Percentiles rank a stretch among this genome's conserved stretches.
These are phyloP conservation scores for Megaptera novaeangliae DNA, from an alignment of 2,113 vertebrate genomes.

Conservation along the genomic window DNA sequence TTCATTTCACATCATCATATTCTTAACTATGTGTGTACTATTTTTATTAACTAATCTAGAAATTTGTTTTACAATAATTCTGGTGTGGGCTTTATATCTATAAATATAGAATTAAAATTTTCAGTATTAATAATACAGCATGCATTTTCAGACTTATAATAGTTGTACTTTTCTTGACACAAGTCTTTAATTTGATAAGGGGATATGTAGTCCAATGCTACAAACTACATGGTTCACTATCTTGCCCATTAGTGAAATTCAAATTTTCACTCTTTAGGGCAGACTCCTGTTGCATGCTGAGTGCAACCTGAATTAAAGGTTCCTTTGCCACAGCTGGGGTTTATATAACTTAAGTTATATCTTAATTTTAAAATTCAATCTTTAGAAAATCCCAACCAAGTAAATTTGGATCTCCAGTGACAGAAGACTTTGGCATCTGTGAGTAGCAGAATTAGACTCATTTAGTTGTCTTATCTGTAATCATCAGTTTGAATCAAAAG, in stretches of 20 bases:
- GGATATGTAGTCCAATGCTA: neutral
- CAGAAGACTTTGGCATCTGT: neutral
- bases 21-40: neutral
- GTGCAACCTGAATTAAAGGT: neutral
- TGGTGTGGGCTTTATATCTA: neutral
- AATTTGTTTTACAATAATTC: neutral
- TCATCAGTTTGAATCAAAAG: neutral
- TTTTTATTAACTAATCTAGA: neutral
- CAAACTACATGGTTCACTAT: neutral
- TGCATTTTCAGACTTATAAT: neutral
- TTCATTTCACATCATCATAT: neutral
- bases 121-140: neutral
- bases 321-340: neutral
- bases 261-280: neutral
- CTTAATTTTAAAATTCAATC: neutral
- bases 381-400: neutral
- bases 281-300: neutral
- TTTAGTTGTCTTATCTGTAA: neutral
- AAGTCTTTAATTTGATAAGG: neutral
- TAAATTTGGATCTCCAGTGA: neutral
- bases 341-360: neutral
- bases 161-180: neutral
- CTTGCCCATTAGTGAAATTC: neutral
- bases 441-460: neutral
- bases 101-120: neutral